Evolutionary conservation across 1,140 invertebrate genomes (phyloP), one percentile per base, ranked within the genome.

Genomic region (Tenebrio molitor): DNA sequence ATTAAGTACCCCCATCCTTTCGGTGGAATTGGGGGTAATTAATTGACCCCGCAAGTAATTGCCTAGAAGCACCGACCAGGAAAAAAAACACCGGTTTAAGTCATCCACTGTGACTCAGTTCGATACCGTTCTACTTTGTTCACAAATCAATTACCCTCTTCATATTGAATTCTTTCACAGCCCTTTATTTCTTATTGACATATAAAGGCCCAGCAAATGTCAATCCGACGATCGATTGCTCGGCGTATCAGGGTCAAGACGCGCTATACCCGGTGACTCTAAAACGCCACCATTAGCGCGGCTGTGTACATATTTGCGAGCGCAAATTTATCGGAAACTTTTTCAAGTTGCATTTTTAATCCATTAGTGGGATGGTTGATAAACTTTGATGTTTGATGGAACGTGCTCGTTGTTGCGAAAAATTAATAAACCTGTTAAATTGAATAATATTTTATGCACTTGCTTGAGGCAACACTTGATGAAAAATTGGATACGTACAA

Each of bases 151-250:
- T 58, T 58, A 29, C 23, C 19, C 21, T 14, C 21, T n/a, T 29
- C 21, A 58, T 33, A 58, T 25, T 58, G 50, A 12, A 58, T 58
- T 58, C 36, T 58, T 58, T 58, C 50, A 29, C 23, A 15, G 21
- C 12, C 19, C 23, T 58, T 58, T 58, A 39, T 39, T 39, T 12
- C 36, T 39, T 39, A 58, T 58, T 58, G 50, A 58, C 50, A 58
- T 58, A 58, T 58, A 58, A 58, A 58, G 50, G 50, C 50, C 23
- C 50, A 12, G 23, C 46, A 58, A 58, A 58, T 58, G 50, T 58
- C 50, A 58, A 25, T 29, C 8, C 29, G 3, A 34, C 21, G 50
- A 58, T 58, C 50, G 50, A 58, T 58, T 58, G 23, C 14, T 34
- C 10, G 8, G 50, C 12, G 23, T 15, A 58, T 58, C 50, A 58